Percentiles rank a stretch among this genome's conserved stretches.
Evolutionary conservation across 2,888 invertebrate species (phyloP).

Genomic region (Nipponacmea schrenckii): DNA sequence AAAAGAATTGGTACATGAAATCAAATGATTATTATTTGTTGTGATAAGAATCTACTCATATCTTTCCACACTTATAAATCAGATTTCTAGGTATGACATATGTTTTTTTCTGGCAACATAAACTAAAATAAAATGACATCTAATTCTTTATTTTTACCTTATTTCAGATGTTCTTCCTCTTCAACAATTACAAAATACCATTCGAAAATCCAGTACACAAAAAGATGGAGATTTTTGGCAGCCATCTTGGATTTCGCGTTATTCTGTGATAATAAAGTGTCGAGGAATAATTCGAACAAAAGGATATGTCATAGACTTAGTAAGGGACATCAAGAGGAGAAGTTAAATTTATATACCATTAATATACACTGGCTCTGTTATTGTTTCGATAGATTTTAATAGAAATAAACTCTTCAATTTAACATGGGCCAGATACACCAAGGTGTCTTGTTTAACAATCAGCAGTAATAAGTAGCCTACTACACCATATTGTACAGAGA

Average conservation of each 20-base stretch:
- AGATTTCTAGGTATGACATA: no score
- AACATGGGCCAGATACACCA: no score
- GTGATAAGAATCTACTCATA: not conserved
- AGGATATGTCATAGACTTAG: constrained; percentile 78
- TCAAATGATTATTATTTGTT: no score
- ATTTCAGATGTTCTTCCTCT: constrained; percentile 52
- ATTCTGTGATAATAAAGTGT: constrained; percentile 89
- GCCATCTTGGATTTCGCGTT: constrained; percentile 82
- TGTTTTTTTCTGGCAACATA: no score
- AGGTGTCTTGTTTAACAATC: no score
- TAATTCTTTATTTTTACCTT: not conserved
- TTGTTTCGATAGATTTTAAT: not conserved
- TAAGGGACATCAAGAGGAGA: constrained; percentile 45
- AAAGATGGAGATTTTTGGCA: constrained; percentile 72
- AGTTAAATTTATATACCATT: not conserved
- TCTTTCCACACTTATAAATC: no score
- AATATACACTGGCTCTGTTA: not conserved
- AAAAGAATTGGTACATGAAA: no score
- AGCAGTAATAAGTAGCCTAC: no score
- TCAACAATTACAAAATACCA: constrained; percentile 47
- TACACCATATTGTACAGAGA: no score
- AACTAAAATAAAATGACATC: no score
- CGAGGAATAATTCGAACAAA: constrained; percentile 90
- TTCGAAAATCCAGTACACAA: constrained; percentile 71
- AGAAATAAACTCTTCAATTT: not conserved